Evolutionary conservation across 2,113 vertebrate genomes (phyloP).

Genomic region (Dicrurus megarhynchus): DNA sequence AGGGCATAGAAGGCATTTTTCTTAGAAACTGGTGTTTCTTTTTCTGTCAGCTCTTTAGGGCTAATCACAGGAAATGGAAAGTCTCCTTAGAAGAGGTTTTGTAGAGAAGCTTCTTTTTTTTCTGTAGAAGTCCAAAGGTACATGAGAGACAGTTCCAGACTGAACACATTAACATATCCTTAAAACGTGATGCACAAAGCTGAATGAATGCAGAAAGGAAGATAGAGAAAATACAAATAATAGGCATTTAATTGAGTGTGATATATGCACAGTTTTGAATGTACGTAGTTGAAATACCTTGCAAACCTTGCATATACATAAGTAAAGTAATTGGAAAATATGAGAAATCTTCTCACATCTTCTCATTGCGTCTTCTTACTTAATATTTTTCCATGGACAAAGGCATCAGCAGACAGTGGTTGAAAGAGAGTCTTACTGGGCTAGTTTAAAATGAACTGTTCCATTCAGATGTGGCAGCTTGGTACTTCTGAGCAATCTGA

Average conservation of each 20-base stretch:
- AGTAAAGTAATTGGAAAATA: not conserved
- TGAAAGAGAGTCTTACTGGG: not conserved
- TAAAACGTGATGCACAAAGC: not conserved
- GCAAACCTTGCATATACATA: not conserved
- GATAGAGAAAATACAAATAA: not conserved
- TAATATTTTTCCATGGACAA: not conserved
- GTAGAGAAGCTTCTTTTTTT: not conserved
- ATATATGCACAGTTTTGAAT: not conserved
- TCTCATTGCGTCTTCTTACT: not conserved
- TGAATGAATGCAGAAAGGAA: not conserved
- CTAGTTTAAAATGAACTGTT: not conserved
- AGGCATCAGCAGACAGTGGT: not conserved
- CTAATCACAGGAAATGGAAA: not conserved
- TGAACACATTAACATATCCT: not conserved
- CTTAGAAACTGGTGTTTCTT: not conserved
- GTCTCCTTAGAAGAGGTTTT: not conserved
- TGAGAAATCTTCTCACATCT: not conserved
- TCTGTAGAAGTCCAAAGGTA: not conserved
- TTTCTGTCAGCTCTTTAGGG: not conserved
- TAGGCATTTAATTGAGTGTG: not conserved
- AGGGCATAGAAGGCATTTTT: not conserved
- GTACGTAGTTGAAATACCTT: not conserved
- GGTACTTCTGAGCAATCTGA: not conserved
- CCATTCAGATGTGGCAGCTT: not conserved
- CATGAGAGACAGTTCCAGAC: not conserved